Evolutionary conservation across 92 coral and sea anemone genomes (phyloP), one percentile per base, ranked within the genome.

Genomic region (Zoanthus solanderi): DNA sequence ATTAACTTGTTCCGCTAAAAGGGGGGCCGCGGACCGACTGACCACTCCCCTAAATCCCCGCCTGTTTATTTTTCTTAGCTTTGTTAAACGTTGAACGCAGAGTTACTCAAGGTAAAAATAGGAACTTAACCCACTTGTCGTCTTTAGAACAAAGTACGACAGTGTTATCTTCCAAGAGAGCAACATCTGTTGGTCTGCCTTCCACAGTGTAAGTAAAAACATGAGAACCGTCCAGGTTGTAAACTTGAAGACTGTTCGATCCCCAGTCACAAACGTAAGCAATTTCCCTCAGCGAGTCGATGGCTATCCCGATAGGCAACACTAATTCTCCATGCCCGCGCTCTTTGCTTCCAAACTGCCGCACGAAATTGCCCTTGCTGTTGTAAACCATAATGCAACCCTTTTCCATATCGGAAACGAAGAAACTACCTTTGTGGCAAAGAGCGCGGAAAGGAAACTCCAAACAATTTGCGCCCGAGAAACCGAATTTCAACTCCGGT

Each of bases 361-460:
- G 88, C 78, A 89, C 85, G 63, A 91, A 95, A 16, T 76, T 48
- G 10, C 98, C 98, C 31, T 89, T 78, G 31, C 83, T 71, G 68
- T 89, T 87, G 80, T 91, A 95, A 66, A 95, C 98, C 92, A 95
- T 79, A 15, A 95, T 91, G 34, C 96, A 93, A 16, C 98, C 98
- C 84, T 91, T 95, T 76, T 95, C 98, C 98, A 95, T 95, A 79
- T 95, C 98, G 0, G 98, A 91, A 52, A 95, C 98, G 75, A 83
- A 95, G 81, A 93, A 95, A 13, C 87, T 87, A 4, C 88, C 83
- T n/a, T 93, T 80, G 34, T 93, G 93, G 81, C 88, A 95, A 53
- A 93, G 76, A n/a, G 96, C 98, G 56, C 94, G 94, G 83, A 93
- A 95, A 2, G 98, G 98, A 78, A 95, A 95, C 71, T 92, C 80